Evolutionary conservation across 2,113 vertebrate species (phyloP).

Genomic region (Zapus hudsonius): DNA sequence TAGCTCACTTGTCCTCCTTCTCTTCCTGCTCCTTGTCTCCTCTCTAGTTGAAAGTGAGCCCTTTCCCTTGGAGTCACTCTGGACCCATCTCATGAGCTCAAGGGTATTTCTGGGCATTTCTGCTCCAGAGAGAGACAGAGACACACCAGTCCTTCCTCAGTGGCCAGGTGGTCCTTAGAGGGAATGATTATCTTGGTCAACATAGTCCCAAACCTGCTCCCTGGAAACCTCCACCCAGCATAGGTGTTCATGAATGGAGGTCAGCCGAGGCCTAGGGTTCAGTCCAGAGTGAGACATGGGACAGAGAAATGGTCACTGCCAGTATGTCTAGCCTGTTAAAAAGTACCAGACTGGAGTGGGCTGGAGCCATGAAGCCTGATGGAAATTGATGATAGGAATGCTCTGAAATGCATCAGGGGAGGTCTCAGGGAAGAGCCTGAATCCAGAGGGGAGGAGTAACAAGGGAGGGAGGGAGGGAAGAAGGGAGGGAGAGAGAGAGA

Average conservation of each 20-base stretch:
- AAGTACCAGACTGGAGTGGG: not conserved
- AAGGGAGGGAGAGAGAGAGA: too few relatives aligned
- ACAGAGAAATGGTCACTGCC: not conserved
- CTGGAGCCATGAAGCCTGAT: not conserved
- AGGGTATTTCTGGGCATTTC: not conserved
- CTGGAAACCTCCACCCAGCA: not conserved
- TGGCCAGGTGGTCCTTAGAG: not conserved
- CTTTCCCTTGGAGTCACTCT: not conserved
- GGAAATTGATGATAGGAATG: not conserved
- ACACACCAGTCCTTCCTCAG: not conserved
- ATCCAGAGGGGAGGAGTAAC: not conserved
- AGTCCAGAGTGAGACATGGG: not conserved
- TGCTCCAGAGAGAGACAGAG: not conserved
- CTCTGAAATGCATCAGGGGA: not conserved
- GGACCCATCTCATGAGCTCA: not conserved
- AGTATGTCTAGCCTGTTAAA: not conserved
- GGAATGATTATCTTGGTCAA: not conserved
- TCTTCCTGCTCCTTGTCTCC: not conserved
- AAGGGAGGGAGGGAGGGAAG: too few relatives aligned
- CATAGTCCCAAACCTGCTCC: too few relatives aligned
- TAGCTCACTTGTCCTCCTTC: not conserved
- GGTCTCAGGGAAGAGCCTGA: too few relatives aligned
- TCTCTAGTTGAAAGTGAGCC: not conserved
- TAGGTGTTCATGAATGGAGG: rapidly evolving
- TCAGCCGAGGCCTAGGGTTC: not conserved